A percentile compares a stretch with the other conserved stretches of the same genome.
Conservation (phyloP, 2,888 invertebrate genomes). For the Phyllotreta cruciferae region DNA sequence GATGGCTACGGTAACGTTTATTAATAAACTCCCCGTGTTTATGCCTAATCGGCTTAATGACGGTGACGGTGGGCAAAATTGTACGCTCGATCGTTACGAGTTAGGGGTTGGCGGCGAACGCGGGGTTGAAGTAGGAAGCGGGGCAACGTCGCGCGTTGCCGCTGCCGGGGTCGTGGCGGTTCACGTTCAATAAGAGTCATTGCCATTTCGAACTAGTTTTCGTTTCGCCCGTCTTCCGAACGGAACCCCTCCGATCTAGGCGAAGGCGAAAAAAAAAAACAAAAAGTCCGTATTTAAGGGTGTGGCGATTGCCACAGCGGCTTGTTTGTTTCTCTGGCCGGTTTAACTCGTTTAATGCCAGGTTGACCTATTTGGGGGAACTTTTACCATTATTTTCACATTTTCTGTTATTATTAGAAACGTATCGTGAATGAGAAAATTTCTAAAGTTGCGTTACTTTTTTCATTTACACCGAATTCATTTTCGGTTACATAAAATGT, state of each 20-base stretch:
- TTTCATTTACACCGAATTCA: too few relatives aligned
- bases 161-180: constrained; percentile 57
- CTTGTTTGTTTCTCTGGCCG: not conserved
- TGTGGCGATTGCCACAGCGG: constrained; percentile 25
- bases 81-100: not conserved
- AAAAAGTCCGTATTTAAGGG: constrained; percentile 25
- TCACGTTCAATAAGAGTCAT: constrained; percentile 65
- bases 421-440: too few relatives aligned
- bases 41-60: not conserved
- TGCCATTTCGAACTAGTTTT: constrained; percentile 52
- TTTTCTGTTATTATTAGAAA: constrained; percentile 1
- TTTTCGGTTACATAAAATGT: too few relatives aligned
- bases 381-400: not conserved
- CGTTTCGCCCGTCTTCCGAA: constrained; percentile 31
- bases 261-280: constrained; percentile 17
- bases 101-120: not conserved
- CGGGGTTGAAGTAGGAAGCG: not conserved
- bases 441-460: too few relatives aligned
- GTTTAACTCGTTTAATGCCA: not conserved
- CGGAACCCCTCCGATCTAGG: constrained; percentile 22
- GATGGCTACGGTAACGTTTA: too few relatives aligned
- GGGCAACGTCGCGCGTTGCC: constrained; percentile 31
- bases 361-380: constrained; percentile 11
- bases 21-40: not conserved
- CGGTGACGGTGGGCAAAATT: not conserved